phyloP scores from a whole-genome alignment of 1,140 invertebrate species.

The Dysdera silvatica region DNA sequence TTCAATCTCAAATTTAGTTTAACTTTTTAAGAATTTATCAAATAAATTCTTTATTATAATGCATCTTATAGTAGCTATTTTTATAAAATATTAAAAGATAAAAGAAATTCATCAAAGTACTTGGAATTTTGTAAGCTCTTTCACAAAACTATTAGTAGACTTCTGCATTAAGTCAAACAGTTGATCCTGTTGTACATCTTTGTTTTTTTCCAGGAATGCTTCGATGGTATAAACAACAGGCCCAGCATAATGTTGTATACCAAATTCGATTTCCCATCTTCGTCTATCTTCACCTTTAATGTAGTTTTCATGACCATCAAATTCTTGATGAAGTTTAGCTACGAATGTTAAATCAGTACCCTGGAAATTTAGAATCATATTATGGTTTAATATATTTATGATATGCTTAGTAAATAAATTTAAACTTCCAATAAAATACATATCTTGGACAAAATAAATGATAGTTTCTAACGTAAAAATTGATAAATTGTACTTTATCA shows the following conservation, averaged over 20 bases:
- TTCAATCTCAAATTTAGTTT: neutral
- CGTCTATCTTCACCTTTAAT: constrained; percentile 77
- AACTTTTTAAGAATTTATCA: neutral
- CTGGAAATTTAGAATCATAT: too few relatives aligned
- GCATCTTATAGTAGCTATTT: neutral
- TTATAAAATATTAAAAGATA: neutral
- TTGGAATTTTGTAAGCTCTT: constrained; percentile 77
- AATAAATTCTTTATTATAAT: neutral
- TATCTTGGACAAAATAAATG: too few relatives aligned
- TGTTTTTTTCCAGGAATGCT: constrained; percentile 96
- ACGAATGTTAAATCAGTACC: constrained; percentile 83
- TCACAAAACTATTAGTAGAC: constrained; percentile 76
- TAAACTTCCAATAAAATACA: too few relatives aligned
- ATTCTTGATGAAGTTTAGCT: constrained; percentile 80
- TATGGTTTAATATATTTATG: too few relatives aligned
- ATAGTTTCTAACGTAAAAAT: too few relatives aligned
- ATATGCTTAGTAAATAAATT: too few relatives aligned
- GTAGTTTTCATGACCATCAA: constrained; percentile 74
- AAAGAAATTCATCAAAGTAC: constrained; percentile 39
- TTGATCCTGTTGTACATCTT: constrained; percentile 88
- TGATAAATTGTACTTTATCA: too few relatives aligned
- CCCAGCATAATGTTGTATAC: constrained; percentile 89
- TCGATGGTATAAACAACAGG: constrained; percentile 81
- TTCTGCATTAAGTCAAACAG: constrained; percentile 85
- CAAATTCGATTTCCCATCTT: constrained; percentile 85